Percentiles rank a stretch among this genome's conserved stretches.
phyloP scores from a whole-genome alignment of 1,140 invertebrate species.

The Colletes gigas region DNA sequence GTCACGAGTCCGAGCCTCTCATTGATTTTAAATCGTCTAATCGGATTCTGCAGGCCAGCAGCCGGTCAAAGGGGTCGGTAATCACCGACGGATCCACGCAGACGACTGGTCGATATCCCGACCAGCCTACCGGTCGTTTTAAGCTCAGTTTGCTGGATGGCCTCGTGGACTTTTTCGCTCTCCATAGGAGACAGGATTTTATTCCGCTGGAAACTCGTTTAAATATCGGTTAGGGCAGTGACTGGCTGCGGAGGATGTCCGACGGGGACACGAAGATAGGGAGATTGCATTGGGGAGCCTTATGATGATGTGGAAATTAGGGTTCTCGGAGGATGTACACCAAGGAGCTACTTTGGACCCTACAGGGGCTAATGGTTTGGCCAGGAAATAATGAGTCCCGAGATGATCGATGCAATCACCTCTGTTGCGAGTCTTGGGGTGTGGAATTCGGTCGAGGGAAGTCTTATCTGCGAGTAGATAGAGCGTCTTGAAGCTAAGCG shows the following conservation, averaged over 20 bases:
- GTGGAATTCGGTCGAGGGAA: neutral
- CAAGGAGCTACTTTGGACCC: neutral
- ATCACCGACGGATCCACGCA: conserved; percentile 42
- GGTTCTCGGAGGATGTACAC: neutral
- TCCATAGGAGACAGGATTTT: neutral
- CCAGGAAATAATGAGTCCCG: neutral
- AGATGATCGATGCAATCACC: neutral
- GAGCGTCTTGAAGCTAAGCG: no score
- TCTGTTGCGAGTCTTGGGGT: neutral
- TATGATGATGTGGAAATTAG: conserved; percentile 15
- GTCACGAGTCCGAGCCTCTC: conserved; percentile 35
- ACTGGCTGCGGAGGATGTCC: neutral
- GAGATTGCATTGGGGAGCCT: neutral
- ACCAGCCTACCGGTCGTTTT: neutral
- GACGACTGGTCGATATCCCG: neutral
- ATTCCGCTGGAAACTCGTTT: conserved; percentile 18
- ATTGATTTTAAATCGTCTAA: conserved; percentile 71
- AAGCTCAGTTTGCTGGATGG: neutral
- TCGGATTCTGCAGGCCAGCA: conserved; percentile 63
- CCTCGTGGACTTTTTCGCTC: neutral
- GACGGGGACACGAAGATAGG: no score
- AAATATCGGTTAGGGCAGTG: conserved; percentile 1
- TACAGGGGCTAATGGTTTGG: no score
- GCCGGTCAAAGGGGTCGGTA: conserved; percentile 28
- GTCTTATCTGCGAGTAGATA: no score